Evolutionary conservation across 2,113 vertebrate genomes (phyloP), one percentile per base, ranked within the genome.

Genomic region (Oreocharis arfaki): DNA sequence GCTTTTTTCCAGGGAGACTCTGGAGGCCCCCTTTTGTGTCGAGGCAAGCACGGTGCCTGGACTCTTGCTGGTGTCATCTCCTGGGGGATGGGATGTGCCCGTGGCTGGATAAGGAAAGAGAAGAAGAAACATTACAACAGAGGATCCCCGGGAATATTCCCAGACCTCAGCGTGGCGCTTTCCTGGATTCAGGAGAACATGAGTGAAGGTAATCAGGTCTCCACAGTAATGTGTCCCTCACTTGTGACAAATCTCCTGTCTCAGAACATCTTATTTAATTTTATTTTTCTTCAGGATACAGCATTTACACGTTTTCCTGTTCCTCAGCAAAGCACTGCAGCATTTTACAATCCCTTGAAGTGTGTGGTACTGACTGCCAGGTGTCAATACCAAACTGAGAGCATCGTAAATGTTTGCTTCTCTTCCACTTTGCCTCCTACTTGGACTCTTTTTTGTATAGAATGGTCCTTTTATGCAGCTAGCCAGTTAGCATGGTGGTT

Each of bases 51-150:
- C 2, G 97, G 98, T 13, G 65, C 87, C 50, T 99, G 98, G 99
- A 98, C 98, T 41, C 97, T 97, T 1, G 96, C 98, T 77, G 99
- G 99, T 11, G 97, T 99, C 50, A 98, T 98, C 33, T 99, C 99
- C 55, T 99, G 98, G 98, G 99, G 99, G 8, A 98, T 98, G 91
- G 98, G 98, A 33, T 99, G 99, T 95, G 99, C 98, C 44, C 97
- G 98, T 64, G 97, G 98, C 90, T 99, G 99, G 99, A 94, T 60
- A 59, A 93, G 97, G 57, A 99, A 99, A 47, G 21, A 60, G 44
- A 85, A 83, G 65, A 98, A 94, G 35, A 96, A 95, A 11, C 93
- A 96, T 10, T 75, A 79, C 2, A 79, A 92, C 35, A 98, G 98
- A 97, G 98, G 98, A 47, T 99, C 98, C 44, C 99, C 98, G 0